Base-by-base conservation (phyloP, 2,888 invertebrate genomes). In the Alsophila aescularia region DNA sequence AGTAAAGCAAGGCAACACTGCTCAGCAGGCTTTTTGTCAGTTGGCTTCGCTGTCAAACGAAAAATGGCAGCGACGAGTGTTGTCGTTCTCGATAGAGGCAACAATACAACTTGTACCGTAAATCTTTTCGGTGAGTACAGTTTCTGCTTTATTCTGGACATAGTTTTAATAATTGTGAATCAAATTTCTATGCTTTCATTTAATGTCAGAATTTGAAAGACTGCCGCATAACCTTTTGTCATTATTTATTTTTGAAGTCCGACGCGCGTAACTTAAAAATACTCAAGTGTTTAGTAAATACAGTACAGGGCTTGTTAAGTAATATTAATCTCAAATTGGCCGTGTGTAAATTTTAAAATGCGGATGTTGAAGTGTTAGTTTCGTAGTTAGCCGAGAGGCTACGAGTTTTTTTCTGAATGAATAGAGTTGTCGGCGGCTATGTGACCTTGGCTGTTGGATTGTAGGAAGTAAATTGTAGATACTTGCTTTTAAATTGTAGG, bases 41-140 rank as follows among this genome's bases (percentile, higher is more conserved):
- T 85, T 84, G 65, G 83, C 80, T 85, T 87, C 67, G 83, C 87
- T 90, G 91, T 91, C 91, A 92, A 92, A 88, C 83, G 84, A 83
- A 93, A 93, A 93, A 93, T 93, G 94, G 94, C 94, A 94, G 96
- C 96, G 93, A 97, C 97, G 85, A 97, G 97, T 94, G 97, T 98
- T 92, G 97, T 98, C 91, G 96, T 98, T 83, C 94, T 97, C 83
- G 97, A 98, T 93, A 95, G 98, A 90, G 98, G 98, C 90, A 97
- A 98, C 93, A 98, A 98, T 93, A 98, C 98, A 88, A 97, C 98
- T 87, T 98, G 97, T 93, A 97, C 98, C 82, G 96, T 98, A 89
- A 98, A 98, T 94, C 94, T 98, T 91, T 98, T 98, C 93, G 98
- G 98, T 98, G 93, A 94, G 95, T 93, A 50, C 21, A 41, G 14